These are phyloP conservation scores for Heliconius hewitsoni DNA, from an alignment of 1,140 invertebrate genomes.

Conservation along the genomic window DNA sequence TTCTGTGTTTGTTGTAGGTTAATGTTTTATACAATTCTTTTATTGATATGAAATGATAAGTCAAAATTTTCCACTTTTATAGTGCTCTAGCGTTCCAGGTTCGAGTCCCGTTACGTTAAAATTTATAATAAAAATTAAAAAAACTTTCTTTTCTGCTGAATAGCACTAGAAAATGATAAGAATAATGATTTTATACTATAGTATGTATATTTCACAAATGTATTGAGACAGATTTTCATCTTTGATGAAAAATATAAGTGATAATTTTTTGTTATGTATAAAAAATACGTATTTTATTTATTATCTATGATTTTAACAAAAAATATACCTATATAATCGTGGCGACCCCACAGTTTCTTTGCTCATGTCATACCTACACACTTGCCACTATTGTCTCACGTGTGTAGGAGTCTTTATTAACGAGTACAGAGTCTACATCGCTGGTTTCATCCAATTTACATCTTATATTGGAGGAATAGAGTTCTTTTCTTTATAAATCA, in stretches of 20 bases:
- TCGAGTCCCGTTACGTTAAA: too few species aligned
- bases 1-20: neutral
- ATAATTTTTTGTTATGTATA: too few species aligned
- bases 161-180: too few species aligned
- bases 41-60: neutral
- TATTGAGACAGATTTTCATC: too few species aligned
- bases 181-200: too few species aligned
- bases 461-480: slow-evolving; percentile 39
- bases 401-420: slow-evolving; percentile 58
- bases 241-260: too few species aligned
- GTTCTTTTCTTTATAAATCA: slow-evolving; percentile 21
- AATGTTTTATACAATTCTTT: neutral
- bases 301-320: neutral
- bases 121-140: too few species aligned
- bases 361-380: slow-evolving; percentile 45
- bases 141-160: too few species aligned
- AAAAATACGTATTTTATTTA: neutral
- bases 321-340: slow-evolving; percentile 30
- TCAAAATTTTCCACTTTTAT: too few species aligned
- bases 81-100: too few species aligned
- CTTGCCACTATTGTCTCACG: slow-evolving; percentile 54
- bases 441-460: neutral
- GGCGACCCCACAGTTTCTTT: slow-evolving; percentile 41
- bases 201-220: too few species aligned
- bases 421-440: neutral